These are phyloP conservation scores for Manacus vitellinus DNA, from an alignment of 2,113 vertebrate genomes.

Conservation along the genomic window DNA sequence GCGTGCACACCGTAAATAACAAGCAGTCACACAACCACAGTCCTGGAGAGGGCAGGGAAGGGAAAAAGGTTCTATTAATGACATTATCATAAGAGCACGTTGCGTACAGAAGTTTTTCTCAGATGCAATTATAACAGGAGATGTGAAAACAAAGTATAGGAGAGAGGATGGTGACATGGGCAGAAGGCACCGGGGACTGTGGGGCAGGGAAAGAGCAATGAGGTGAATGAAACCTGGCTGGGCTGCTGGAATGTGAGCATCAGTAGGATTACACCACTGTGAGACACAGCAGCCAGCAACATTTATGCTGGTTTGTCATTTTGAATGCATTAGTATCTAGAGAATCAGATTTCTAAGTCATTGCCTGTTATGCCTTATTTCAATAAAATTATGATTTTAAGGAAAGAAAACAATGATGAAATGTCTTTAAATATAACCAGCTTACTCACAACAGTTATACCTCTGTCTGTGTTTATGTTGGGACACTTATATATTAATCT, in stretches of 20 bases:
- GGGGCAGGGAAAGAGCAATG: not conserved
- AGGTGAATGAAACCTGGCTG: not conserved
- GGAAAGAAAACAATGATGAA: not conserved
- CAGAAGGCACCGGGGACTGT: not conserved
- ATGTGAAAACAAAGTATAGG: not conserved
- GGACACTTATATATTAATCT: not conserved
- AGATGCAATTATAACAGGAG: not conserved
- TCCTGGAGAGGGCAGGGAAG: not conserved
- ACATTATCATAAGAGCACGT: not conserved
- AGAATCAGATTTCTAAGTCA: not conserved
- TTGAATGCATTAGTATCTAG: rapidly evolving
- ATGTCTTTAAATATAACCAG: not conserved
- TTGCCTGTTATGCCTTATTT: not conserved
- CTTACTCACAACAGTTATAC: not conserved
- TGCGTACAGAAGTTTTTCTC: not conserved
- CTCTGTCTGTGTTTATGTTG: not conserved
- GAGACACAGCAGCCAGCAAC: not conserved
- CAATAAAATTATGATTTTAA: not conserved
- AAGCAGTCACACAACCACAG: not conserved
- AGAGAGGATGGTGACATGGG: not conserved
- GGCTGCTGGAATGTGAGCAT: not conserved
- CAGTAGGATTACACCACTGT: not conserved
- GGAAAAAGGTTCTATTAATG: not conserved
- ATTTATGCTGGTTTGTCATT: not conserved
- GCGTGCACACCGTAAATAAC: constrained; percentile 12